Conservation (phyloP, 2,113 vertebrate genomes). For the Ictalurus furcatus region DNA sequence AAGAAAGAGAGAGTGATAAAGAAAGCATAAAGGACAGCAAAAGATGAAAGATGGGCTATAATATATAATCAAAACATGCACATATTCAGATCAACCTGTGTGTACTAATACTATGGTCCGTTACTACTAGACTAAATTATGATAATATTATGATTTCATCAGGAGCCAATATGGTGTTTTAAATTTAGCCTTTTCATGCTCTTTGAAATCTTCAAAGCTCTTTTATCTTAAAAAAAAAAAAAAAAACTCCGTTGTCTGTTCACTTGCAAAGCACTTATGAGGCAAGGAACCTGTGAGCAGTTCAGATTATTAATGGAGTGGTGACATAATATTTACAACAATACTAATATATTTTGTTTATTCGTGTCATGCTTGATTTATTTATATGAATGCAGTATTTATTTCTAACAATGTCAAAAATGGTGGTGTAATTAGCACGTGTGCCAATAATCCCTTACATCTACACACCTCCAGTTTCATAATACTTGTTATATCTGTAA, state of each 20-base stretch:
- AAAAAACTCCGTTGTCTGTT: neutral
- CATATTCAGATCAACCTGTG: neutral
- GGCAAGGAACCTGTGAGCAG: neutral
- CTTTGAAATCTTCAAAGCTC: neutral
- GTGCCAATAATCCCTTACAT: neutral
- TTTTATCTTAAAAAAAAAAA: neutral
- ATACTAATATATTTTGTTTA: neutral
- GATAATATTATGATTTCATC: neutral
- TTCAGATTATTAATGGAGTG: neutral
- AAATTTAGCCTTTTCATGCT: neutral
- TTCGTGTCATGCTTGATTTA: neutral
- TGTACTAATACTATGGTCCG: neutral
- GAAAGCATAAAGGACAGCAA: slow-evolving; percentile 11
- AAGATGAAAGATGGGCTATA: neutral
- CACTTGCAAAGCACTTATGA: neutral
- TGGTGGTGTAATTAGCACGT: no score
- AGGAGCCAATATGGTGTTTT: neutral
- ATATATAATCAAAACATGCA: neutral
- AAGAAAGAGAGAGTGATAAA: slow-evolving; percentile 49
- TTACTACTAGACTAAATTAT: neutral
- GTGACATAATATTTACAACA: neutral
- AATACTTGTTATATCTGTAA: neutral
- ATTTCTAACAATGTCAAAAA: neutral
- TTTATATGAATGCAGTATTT: neutral
- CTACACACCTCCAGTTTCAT: neutral